These are phyloP conservation scores for Amiota mariae DNA, from an alignment of 2,888 invertebrate species.

Conservation along the genomic window DNA sequence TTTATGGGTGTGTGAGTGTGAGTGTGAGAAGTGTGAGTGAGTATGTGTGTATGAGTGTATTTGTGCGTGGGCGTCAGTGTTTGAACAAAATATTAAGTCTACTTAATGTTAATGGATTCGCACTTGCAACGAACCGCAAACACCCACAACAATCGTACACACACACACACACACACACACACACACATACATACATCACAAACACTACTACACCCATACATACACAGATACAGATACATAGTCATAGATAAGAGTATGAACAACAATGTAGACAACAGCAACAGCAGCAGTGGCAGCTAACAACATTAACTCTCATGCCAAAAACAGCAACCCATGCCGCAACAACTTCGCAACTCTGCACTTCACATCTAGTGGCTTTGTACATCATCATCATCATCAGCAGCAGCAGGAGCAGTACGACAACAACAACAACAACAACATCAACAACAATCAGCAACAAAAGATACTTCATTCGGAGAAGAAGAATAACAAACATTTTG, in stretches of 20 bases:
- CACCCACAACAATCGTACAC: slow-evolving; percentile 51
- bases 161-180: slow-evolving; percentile 24
- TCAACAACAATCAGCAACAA: slow-evolving; percentile 44
- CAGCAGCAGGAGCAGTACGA: slow-evolving; percentile 17
- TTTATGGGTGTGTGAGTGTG: background rate
- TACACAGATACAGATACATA: slow-evolving; percentile 25
- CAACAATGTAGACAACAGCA: no score
- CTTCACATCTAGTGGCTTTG: slow-evolving; percentile 13
- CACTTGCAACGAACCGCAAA: slow-evolving; percentile 64
- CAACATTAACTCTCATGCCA: slow-evolving; percentile 59
- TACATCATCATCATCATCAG: slow-evolving; percentile 1
- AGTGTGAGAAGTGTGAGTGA: slow-evolving; percentile 1
- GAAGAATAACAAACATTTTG: slow-evolving; percentile 31
- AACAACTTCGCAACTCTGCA: background rate
- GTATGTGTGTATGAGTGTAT: background rate
- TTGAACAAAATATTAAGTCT: slow-evolving; percentile 37
- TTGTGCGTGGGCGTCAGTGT: slow-evolving; percentile 7
- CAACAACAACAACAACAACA: slow-evolving; percentile 45
- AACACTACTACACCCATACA: slow-evolving; percentile 21
- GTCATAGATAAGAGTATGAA: no score
- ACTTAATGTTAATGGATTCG: slow-evolving; percentile 66
- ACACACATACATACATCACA: slow-evolving; percentile 10
- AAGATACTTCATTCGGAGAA: background rate
- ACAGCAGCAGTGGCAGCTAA: slow-evolving; percentile 43
- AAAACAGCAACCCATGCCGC: background rate